phyloP scores from a whole-genome alignment of 2,888 invertebrate species.

The Ophonus ardosiacus region DNA sequence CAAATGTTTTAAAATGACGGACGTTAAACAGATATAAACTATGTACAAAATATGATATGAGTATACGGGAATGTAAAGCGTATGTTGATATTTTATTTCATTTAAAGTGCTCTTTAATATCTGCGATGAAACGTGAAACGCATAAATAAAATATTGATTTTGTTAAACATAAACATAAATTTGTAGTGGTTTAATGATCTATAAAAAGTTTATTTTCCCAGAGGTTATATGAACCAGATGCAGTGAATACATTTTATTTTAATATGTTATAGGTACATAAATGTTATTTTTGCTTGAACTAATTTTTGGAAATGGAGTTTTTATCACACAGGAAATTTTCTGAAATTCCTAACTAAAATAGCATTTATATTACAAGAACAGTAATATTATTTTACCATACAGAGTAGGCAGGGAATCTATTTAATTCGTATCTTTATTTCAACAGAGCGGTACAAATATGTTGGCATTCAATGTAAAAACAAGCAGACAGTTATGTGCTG shows the following conservation, averaged over 20 bases:
- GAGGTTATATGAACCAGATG: not conserved
- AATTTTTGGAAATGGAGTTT: too few species aligned
- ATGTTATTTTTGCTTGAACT: too few species aligned
- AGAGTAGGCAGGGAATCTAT: too few species aligned
- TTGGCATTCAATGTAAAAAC: too few species aligned
- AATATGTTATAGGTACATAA: not conserved
- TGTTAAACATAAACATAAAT: slow-evolving; percentile 7
- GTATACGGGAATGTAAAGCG: not conserved
- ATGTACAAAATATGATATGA: not conserved
- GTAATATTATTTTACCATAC: too few species aligned
- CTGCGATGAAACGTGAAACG: not conserved
- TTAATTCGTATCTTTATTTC: too few species aligned
- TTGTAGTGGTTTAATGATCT: slow-evolving; percentile 14
- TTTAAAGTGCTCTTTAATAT: slow-evolving; percentile 13
- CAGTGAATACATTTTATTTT: not conserved
- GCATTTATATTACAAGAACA: too few species aligned
- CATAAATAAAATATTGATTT: slow-evolving; percentile 19
- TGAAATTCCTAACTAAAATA: too few species aligned
- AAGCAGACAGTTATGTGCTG: too few species aligned
- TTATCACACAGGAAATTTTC: too few species aligned
- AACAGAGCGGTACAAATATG: too few species aligned
- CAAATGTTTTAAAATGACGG: not conserved
- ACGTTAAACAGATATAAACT: not conserved
- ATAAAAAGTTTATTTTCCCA: not conserved
- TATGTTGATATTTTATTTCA: slow-evolving; percentile 2